phyloP scores from a whole-genome alignment of 2,888 invertebrate species.

The Lasioglossum malachurum region DNA sequence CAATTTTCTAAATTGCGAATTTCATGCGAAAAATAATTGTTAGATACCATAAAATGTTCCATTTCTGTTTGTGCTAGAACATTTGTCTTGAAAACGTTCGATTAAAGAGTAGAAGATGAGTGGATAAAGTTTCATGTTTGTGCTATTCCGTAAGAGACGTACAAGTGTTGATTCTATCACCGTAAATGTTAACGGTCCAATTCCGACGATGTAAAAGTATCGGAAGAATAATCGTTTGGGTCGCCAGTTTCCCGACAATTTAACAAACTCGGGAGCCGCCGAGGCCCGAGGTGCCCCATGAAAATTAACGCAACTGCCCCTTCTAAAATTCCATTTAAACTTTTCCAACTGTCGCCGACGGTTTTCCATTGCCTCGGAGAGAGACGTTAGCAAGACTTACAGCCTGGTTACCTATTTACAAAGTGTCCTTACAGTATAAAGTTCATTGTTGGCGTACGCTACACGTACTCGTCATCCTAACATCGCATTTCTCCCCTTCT shows the following conservation, averaged over 20 bases:
- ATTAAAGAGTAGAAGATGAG: background rate
- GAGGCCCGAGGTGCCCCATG: background rate
- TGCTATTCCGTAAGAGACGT: background rate
- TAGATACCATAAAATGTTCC: background rate
- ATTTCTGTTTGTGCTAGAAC: background rate
- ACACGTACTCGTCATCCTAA: constrained; percentile 28
- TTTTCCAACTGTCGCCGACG: constrained; percentile 5
- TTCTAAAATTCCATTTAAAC: background rate
- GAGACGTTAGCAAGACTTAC: constrained; percentile 45
- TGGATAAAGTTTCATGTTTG: background rate
- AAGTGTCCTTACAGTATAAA: constrained; percentile 50
- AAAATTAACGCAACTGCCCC: background rate
- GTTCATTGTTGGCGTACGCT: constrained; percentile 27
- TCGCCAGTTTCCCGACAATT: background rate
- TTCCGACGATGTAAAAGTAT: background rate
- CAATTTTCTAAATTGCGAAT: background rate
- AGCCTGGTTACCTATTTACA: constrained; percentile 55
- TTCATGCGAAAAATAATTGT: background rate
- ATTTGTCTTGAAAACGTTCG: background rate
- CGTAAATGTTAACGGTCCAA: background rate
- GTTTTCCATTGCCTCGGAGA: background rate
- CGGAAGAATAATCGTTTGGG: background rate
- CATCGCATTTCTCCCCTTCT: background rate
- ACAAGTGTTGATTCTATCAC: background rate
- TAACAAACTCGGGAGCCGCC: background rate